Percentiles rank a stretch among this genome's conserved stretches.
These are phyloP conservation scores for Carassius auratus DNA, from an alignment of 2,113 vertebrate genomes.

Conservation along the genomic window DNA sequence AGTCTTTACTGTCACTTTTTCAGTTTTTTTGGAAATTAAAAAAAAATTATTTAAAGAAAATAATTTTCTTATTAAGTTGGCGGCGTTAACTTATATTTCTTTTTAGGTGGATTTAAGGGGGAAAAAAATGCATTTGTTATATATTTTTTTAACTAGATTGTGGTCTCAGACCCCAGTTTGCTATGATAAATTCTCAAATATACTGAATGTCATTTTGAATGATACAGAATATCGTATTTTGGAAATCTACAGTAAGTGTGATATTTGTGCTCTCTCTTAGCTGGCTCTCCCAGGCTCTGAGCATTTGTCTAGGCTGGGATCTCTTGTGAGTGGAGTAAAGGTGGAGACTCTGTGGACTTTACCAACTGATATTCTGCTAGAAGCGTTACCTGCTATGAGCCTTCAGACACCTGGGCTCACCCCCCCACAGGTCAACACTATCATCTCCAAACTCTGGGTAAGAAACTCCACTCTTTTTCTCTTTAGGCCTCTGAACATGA, in stretches of 20 bases:
- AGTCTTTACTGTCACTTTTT: neutral
- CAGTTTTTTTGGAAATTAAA: neutral
- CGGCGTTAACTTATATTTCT: neutral
- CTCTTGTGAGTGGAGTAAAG: conserved; percentile 71
- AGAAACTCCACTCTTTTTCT: neutral
- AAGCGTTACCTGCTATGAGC: conserved; percentile 67
- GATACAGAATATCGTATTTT: neutral
- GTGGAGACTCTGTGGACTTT: conserved; percentile 68
- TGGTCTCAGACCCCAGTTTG: neutral
- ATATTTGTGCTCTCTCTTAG: conserved; percentile 53
- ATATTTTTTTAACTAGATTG: no score
- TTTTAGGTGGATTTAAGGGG: neutral
- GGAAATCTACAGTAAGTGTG: neutral
- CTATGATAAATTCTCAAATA: neutral
- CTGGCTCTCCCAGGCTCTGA: conserved; percentile 58
- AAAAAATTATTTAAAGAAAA: neutral
- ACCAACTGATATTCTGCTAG: conserved; percentile 67
- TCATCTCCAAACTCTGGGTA: conserved; percentile 80
- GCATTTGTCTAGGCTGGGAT: conserved; percentile 69
- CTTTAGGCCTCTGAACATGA: neutral
- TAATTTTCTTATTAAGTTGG: neutral
- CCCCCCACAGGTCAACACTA: conserved; percentile 66
- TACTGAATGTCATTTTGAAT: neutral
- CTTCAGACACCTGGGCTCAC: conserved; percentile 60
- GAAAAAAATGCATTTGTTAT: no score